These are phyloP conservation scores for Hippolais icterina DNA, from an alignment of 2,113 vertebrate genomes.

Conservation along the genomic window DNA sequence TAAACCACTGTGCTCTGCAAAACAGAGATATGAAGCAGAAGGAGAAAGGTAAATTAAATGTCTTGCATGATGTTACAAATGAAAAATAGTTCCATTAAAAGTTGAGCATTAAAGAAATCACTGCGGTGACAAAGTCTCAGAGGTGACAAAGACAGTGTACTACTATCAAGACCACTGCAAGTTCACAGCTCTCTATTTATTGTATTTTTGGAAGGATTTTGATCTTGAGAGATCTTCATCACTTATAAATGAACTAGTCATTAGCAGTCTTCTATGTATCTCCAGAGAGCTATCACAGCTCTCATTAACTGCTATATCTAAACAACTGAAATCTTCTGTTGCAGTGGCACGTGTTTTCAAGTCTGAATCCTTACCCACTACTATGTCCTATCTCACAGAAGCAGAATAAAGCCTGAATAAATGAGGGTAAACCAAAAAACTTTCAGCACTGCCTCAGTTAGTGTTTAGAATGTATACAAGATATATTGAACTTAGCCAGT, in stretches of 20 bases:
- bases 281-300: conserved; percentile 44
- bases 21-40: neutral
- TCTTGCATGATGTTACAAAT: neutral
- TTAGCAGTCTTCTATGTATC: conserved; percentile 55
- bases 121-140: neutral
- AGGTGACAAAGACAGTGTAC: neutral
- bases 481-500: neutral
- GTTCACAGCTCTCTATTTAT: conserved; percentile 9
- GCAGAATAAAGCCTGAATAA: conserved; percentile 23
- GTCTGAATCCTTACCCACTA: neutral
- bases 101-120: neutral
- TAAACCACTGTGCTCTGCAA: neutral
- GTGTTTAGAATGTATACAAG: neutral
- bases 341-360: conserved; percentile 23
- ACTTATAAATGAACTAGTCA: conserved; percentile 65
- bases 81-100: neutral
- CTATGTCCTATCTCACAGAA: neutral
- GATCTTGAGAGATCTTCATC: conserved; percentile 61
- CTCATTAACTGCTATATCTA: conserved; percentile 45
- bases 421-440: neutral
- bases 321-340: conserved; percentile 42
- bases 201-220: conserved; percentile 31
- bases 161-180: neutral
- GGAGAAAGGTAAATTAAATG: neutral
- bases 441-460: neutral